phyloP scores from a whole-genome alignment of 2,888 invertebrate genomes.

The Agriopis aurantiaria region DNA sequence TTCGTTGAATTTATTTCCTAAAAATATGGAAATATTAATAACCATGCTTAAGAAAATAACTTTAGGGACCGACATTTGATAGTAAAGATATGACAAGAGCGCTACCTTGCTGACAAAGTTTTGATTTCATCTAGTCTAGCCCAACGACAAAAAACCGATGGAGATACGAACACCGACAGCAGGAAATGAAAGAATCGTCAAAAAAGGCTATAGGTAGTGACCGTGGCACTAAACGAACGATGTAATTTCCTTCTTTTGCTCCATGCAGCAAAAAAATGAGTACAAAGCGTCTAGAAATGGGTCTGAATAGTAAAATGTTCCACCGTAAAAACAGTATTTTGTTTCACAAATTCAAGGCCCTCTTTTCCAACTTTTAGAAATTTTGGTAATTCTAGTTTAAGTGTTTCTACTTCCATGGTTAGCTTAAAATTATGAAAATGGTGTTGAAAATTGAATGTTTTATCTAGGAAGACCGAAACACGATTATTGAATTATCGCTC shows the following conservation, averaged over 20 bases:
- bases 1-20: too few species aligned
- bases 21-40: too few species aligned
- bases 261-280: conserved; percentile 19
- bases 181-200: conserved; percentile 31
- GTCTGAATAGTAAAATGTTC: not conserved
- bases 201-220: conserved; percentile 29
- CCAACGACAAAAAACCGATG: conserved; percentile 10
- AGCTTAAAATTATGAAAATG: too few species aligned
- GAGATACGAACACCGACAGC: conserved; percentile 21
- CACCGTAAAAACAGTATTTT: not conserved
- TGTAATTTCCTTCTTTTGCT: conserved; percentile 28
- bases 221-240: conserved; percentile 29
- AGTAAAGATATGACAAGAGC: not conserved
- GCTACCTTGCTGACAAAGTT: not conserved
- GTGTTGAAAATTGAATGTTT: too few species aligned
- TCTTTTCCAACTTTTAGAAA: too few species aligned
- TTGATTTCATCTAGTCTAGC: conserved; percentile 18
- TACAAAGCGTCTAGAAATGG: conserved; percentile 9
- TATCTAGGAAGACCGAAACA: too few species aligned
- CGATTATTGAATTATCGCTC: too few species aligned
- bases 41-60: too few species aligned
- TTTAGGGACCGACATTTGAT: too few species aligned
- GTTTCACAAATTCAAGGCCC: not conserved
- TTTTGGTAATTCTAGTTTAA: too few species aligned
- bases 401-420: too few species aligned